A percentile compares a stretch with the other conserved stretches of the same genome.
Evolutionary conservation across 2,797 vertebrate genomes (phyloP).

Genomic region (Alca torda): DNA sequence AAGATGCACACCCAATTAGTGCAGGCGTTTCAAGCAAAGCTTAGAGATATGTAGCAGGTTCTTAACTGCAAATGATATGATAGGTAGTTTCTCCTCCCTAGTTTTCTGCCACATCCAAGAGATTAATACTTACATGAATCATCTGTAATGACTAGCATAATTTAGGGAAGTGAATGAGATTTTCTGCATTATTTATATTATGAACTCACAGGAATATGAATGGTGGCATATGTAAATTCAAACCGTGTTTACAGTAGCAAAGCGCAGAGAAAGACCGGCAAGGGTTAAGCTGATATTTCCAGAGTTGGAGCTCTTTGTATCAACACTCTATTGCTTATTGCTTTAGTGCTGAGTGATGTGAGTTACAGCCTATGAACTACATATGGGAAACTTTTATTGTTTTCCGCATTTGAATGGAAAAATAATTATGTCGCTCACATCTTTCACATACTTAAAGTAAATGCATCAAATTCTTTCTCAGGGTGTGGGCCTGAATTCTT

Average conservation of each 20-base stretch:
- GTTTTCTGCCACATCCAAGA: conserved; percentile 77
- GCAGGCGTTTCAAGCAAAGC: conserved; percentile 71
- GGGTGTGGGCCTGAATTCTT: conserved; percentile 65
- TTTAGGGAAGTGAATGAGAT: conserved; percentile 77
- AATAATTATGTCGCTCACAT: conserved; percentile 70
- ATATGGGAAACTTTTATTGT: conserved; percentile 74
- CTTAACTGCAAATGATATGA: conserved; percentile 76
- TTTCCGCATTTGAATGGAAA: conserved; percentile 74
- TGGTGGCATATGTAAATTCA: conserved; percentile 74
- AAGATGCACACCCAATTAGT: conserved; percentile 73
- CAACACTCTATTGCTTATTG: conserved; percentile 58
- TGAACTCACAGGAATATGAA: conserved; percentile 73
- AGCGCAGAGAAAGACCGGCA: conserved; percentile 39
- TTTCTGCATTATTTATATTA: conserved; percentile 80
- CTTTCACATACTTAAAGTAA: conserved; percentile 69
- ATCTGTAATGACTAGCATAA: conserved; percentile 80
- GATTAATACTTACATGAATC: conserved; percentile 79
- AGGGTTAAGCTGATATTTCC: conserved; percentile 72
- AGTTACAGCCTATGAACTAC: conserved; percentile 67
- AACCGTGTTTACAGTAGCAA: conserved; percentile 69
- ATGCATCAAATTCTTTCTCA: conserved; percentile 76
- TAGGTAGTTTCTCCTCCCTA: conserved; percentile 75
- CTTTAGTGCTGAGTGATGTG: conserved; percentile 66
- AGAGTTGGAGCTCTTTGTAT: conserved; percentile 68
- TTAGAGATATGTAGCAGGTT: conserved; percentile 71